phyloP scores from a whole-genome alignment of 2,113 vertebrate genomes.

The Heteronetta atricapilla region DNA sequence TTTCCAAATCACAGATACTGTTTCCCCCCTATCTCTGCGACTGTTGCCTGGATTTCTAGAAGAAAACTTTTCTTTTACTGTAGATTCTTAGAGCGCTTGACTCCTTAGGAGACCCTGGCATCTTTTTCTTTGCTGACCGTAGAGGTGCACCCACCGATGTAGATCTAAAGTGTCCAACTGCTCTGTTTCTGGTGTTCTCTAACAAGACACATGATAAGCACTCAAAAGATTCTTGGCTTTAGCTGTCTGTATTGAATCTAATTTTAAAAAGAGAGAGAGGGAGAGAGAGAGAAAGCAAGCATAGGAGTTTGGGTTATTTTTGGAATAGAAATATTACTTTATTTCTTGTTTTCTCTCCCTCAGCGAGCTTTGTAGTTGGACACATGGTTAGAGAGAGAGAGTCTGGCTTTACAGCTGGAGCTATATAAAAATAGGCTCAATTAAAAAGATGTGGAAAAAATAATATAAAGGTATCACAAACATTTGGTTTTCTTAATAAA shows the following conservation, averaged over 20 bases:
- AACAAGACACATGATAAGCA: background rate
- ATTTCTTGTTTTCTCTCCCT: background rate
- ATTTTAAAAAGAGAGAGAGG: background rate
- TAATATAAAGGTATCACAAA: slow-evolving; percentile 4
- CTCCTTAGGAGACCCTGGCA: background rate
- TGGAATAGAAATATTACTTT: background rate
- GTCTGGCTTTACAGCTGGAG: slow-evolving; percentile 59
- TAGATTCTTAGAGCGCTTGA: background rate
- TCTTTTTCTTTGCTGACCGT: background rate
- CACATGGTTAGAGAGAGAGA: slow-evolving; percentile 36
- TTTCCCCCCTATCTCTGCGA: background rate
- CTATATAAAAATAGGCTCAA: slow-evolving; percentile 60
- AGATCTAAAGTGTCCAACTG: background rate
- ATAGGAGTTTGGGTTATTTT: slow-evolving; percentile 21
- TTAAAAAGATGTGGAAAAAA: slow-evolving; percentile 48
- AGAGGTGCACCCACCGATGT: rapidly evolving
- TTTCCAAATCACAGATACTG: background rate
- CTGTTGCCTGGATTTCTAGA: background rate
- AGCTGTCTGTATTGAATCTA: background rate
- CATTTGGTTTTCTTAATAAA: slow-evolving; percentile 13
- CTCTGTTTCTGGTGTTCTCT: background rate
- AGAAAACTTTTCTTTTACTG: background rate
- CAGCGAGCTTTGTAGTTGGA: slow-evolving; percentile 17
- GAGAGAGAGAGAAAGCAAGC: background rate
- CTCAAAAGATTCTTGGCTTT: background rate